Conservation (phyloP, 2,797 vertebrate species). For the Halcyon badia region DNA sequence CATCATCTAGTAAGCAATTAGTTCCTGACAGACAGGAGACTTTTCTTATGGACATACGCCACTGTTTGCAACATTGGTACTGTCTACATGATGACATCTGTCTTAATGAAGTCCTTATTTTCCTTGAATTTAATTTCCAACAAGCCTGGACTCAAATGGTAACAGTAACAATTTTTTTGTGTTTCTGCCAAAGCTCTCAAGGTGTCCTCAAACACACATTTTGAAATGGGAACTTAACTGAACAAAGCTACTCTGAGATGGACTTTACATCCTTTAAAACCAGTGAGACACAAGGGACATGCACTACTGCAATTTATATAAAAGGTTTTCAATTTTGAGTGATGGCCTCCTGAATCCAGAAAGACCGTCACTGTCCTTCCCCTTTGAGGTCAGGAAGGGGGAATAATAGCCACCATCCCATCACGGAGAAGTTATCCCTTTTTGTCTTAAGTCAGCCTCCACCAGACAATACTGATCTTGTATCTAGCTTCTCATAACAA, state of each 20-base stretch:
- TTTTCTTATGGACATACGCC: neutral
- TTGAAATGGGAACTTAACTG: neutral
- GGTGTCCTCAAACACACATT: neutral
- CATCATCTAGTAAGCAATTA: neutral
- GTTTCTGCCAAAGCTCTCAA: neutral
- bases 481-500: neutral
- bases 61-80: neutral
- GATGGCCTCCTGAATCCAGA: neutral
- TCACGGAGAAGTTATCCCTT: neutral
- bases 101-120: neutral
- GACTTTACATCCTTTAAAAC: neutral
- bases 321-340: neutral
- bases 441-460: neutral
- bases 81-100: neutral
- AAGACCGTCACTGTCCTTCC: neutral
- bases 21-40: neutral
- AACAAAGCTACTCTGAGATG: neutral
- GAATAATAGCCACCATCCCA: neutral
- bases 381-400: neutral
- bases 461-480: neutral
- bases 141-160: neutral
- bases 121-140: neutral
- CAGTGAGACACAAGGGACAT: neutral
- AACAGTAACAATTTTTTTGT: neutral
- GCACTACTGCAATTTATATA: neutral